These are phyloP conservation scores for Otis tarda DNA, from an alignment of 2,113 vertebrate species.

Conservation along the genomic window DNA sequence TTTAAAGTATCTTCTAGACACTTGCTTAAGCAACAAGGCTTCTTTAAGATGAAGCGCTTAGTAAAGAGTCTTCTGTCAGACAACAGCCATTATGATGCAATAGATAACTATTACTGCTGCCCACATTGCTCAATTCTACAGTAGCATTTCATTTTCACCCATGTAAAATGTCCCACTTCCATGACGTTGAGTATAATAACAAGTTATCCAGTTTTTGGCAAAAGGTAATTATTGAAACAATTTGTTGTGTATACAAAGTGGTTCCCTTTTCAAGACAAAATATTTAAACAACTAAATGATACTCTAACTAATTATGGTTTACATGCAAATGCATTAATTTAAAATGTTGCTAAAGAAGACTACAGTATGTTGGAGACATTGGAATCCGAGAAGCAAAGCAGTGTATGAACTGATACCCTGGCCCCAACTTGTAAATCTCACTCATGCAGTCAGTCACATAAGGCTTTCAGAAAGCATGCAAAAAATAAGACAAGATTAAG, in stretches of 20 bases:
- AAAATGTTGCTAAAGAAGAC: neutral
- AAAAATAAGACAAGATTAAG: neutral
- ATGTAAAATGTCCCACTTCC: neutral
- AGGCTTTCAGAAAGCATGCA: rapidly evolving
- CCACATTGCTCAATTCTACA: neutral
- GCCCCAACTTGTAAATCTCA: neutral
- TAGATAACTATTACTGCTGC: neutral
- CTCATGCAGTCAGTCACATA: neutral
- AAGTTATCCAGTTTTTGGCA: neutral
- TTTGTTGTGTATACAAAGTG: neutral
- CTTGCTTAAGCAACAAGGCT: neutral
- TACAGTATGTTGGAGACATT: neutral
- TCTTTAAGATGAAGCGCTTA: neutral
- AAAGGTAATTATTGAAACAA: neutral
- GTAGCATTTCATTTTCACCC: neutral
- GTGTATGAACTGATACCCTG: neutral
- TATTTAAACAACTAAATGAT: neutral
- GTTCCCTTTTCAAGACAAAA: neutral
- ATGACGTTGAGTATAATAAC: neutral
- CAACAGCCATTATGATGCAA: neutral
- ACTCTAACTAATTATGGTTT: neutral
- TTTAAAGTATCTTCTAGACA: neutral
- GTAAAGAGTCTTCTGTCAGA: neutral
- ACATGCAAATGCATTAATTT: neutral
- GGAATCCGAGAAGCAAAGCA: neutral